Evolutionary conservation across 2,888 invertebrate genomes (phyloP).

Genomic region (Perithous albicinctus): DNA sequence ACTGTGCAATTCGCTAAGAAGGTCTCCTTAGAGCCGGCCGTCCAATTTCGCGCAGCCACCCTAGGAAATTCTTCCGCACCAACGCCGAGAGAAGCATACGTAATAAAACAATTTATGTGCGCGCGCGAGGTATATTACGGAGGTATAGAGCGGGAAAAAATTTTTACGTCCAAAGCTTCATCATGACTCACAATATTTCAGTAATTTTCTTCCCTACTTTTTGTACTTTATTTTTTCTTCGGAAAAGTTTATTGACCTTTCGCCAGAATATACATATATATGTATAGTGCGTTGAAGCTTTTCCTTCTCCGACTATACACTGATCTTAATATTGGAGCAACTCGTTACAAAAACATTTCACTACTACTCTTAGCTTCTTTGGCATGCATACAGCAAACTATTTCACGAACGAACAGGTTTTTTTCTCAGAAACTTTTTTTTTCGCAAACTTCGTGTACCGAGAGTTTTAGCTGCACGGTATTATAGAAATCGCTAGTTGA

Average conservation of each 20-base stretch:
- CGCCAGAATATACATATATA: slow-evolving; percentile 27
- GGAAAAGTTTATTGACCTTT: slow-evolving; percentile 55
- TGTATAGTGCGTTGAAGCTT: slow-evolving; percentile 7
- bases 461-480: neutral
- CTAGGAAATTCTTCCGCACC: slow-evolving; percentile 31
- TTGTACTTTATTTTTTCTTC: neutral
- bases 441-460: neutral
- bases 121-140: slow-evolving; percentile 17
- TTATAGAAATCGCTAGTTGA: neutral
- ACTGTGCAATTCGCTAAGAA: slow-evolving; percentile 38
- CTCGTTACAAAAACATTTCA: slow-evolving; percentile 60
- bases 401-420: slow-evolving; percentile 34
- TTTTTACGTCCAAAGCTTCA: slow-evolving; percentile 8
- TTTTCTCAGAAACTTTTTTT: slow-evolving; percentile 44
- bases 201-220: slow-evolving; percentile 9
- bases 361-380: slow-evolving; percentile 26
- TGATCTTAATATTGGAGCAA: slow-evolving; percentile 45
- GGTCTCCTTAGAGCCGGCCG: slow-evolving; percentile 25
- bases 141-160: neutral
- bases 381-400: slow-evolving; percentile 48
- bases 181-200: slow-evolving; percentile 9
- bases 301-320: neutral
- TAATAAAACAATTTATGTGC: slow-evolving; percentile 49
- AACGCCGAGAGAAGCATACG: slow-evolving; percentile 14
- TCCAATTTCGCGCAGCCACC: slow-evolving; percentile 43